phyloP scores from a whole-genome alignment of 2,113 vertebrate species.

The Microcebus griseorufus region DNA sequence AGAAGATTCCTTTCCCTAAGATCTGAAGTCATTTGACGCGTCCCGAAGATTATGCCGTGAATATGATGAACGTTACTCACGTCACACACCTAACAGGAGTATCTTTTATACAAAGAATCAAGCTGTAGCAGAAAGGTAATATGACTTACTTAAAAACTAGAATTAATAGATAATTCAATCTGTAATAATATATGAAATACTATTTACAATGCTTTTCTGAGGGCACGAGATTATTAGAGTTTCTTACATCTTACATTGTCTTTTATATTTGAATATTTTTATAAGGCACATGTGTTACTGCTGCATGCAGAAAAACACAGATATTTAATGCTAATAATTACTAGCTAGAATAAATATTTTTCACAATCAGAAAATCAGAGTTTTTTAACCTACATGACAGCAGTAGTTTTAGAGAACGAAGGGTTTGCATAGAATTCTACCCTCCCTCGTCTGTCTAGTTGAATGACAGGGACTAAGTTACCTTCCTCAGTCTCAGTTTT shows the following conservation, averaged over 20 bases:
- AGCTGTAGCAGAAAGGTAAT: neutral
- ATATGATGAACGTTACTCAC: neutral
- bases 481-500: neutral
- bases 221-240: neutral
- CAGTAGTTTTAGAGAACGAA: neutral
- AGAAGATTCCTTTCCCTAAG: neutral
- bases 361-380: neutral
- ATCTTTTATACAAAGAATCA: neutral
- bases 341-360: neutral
- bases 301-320: neutral
- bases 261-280: conserved; percentile 14
- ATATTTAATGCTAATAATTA: neutral
- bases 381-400: neutral
- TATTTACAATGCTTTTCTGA: neutral
- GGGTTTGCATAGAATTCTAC: neutral
- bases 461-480: neutral
- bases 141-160: neutral
- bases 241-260: neutral
- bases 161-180: neutral
- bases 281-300: neutral
- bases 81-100: neutral
- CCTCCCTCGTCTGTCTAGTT: neutral
- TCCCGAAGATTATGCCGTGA: neutral
- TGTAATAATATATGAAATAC: neutral
- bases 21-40: neutral